Evolutionary conservation across 2,888 invertebrate genomes (phyloP), one percentile per base, ranked within the genome.

Genomic region (Nasonovia ribisnigri): DNA sequence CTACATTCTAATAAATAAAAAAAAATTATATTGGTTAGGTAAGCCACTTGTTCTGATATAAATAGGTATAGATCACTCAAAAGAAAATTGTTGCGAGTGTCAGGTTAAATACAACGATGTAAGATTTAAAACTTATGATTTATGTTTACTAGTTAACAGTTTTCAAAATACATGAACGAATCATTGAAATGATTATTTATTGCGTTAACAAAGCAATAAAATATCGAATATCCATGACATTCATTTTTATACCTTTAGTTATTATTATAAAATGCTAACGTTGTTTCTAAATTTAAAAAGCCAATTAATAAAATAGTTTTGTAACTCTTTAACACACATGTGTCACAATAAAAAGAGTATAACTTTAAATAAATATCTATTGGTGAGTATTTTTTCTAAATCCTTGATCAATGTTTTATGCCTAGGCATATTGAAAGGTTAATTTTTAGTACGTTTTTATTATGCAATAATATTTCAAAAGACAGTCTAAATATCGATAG

Each of bases 201-300:
- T 77, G 36, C 77, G 5, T 51, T 51, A 88, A 51, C 48, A 36
- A 24, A 51, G 51, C 48, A 46, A 51, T 51, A 88, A 88, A 88
- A 88, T 51, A 3, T 24, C 20, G 36, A 36, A 36, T 88, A 51
- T 36, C 51, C 88, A 51, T 51, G 36, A 48, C 13, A 88, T 88
- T 88, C n/a, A 51, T 36, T 88, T 51, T 88, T 51, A 88, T 88
- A 88, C 24, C n/a, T 88, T 88, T 88, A 36, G n/a, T 24, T 36
- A 24, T 51, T 51, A 36, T 88, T 36, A 36, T n/a, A 51, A 51
- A 88, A 51, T 51, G 1, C 51, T 51, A n/a, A 51, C n/a, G 20
- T 51, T 51, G 16, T 51, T 51, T 88, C 36, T 88, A 48, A 24
- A 88, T 51, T 24, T 11, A 1, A 88, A 48, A 36, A 48, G 36